phyloP scores from a whole-genome alignment of 2,888 invertebrate genomes.

The Dermolepida albohirtum region DNA sequence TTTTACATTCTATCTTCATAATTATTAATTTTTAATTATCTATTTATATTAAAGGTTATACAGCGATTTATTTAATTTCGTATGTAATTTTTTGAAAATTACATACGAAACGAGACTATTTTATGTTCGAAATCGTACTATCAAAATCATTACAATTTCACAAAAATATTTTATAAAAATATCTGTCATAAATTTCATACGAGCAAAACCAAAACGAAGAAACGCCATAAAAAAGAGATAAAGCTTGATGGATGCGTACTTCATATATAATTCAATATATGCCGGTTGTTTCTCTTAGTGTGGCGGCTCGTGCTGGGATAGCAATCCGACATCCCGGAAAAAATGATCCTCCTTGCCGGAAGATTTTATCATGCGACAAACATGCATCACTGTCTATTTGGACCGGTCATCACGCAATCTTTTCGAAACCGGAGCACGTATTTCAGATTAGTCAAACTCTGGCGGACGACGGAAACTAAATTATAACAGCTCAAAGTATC shows the following conservation, averaged over 20 bases:
- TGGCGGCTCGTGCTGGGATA: not conserved
- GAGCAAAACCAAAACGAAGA: conserved; percentile 4
- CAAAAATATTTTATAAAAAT: too few relatives aligned
- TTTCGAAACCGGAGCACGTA: conserved; percentile 55
- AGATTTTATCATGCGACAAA: conserved; percentile 58
- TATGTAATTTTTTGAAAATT: too few relatives aligned
- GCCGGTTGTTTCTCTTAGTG: not conserved
- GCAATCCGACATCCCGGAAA: conserved; percentile 45
- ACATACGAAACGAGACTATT: too few relatives aligned
- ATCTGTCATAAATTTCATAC: too few relatives aligned
- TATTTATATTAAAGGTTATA: too few relatives aligned
- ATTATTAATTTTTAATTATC: too few relatives aligned
- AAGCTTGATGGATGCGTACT: conserved; percentile 31
- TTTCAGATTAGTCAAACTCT: conserved; percentile 59
- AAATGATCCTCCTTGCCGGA: conserved; percentile 53
- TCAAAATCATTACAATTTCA: too few relatives aligned
- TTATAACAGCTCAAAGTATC: conserved; percentile 58
- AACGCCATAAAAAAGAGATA: conserved; percentile 3
- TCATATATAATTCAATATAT: conserved; percentile 44
- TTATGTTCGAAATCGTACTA: too few relatives aligned
- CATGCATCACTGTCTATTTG: conserved; percentile 59
- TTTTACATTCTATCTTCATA: too few relatives aligned
- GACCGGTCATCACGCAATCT: conserved; percentile 50
- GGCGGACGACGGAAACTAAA: conserved; percentile 56
- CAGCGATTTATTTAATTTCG: too few relatives aligned